A percentile compares a stretch with the other conserved stretches of the same genome.
These are phyloP conservation scores for Erinaceus europaeus DNA, from an alignment of 2,113 vertebrate genomes.

Conservation along the genomic window DNA sequence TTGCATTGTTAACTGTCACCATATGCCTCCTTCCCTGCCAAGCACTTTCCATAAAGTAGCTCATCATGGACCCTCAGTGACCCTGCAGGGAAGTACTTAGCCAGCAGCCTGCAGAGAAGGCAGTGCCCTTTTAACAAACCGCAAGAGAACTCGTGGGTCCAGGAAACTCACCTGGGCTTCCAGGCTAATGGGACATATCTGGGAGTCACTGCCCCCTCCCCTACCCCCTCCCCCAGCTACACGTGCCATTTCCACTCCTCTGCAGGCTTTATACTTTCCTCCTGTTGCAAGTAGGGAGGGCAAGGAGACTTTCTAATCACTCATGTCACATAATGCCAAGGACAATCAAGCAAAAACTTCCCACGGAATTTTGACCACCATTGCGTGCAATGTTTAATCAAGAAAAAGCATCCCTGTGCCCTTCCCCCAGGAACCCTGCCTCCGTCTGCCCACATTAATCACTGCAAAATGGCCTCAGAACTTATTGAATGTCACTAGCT, in stretches of 20 bases:
- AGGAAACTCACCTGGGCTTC: not conserved
- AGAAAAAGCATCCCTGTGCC: slow-evolving; percentile 4
- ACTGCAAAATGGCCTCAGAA: slow-evolving; percentile 63
- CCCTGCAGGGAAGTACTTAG: not conserved
- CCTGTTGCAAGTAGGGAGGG: not conserved
- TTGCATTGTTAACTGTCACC: not conserved
- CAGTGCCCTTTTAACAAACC: not conserved
- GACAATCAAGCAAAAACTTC: slow-evolving; percentile 55
- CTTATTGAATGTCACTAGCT: slow-evolving; percentile 70
- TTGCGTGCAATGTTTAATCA: slow-evolving; percentile 61
- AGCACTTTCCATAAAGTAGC: not conserved
- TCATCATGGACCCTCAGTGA: not conserved
- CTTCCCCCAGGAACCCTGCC: slow-evolving; percentile 26
- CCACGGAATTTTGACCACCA: slow-evolving; percentile 2
- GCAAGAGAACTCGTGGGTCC: not conserved
- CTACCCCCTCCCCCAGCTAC: not conserved
- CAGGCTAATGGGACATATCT: no score
- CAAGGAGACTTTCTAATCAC: slow-evolving; percentile 28
- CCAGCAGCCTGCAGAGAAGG: not conserved
- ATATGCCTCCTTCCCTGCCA: not conserved
- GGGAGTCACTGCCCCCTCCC: no score
- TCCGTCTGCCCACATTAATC: slow-evolving; percentile 59
- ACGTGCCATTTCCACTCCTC: not conserved
- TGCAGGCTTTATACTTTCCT: not conserved
- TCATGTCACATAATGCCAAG: slow-evolving; percentile 18